phyloP scores from a whole-genome alignment of 2,797 vertebrate species.

The Netta rufina region DNA sequence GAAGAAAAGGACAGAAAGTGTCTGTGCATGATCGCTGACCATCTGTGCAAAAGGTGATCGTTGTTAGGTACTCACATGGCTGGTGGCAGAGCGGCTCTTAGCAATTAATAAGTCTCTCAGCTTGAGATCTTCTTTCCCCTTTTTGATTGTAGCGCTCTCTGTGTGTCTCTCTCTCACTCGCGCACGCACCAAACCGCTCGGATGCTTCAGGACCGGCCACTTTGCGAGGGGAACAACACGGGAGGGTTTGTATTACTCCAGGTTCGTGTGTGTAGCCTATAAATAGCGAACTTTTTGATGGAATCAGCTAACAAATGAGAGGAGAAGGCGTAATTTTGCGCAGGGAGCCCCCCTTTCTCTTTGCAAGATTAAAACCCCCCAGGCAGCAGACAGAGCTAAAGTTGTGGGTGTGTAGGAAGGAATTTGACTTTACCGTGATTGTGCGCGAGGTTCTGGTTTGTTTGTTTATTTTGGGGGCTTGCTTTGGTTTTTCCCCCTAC shows the following conservation, averaged over 20 bases:
- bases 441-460: constrained; percentile 16
- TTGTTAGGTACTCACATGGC: constrained; percentile 80
- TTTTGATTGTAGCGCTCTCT: constrained; percentile 42
- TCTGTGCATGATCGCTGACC: constrained; percentile 38
- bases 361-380: constrained; percentile 63
- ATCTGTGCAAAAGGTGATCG: constrained; percentile 59
- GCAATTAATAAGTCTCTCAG: constrained; percentile 68
- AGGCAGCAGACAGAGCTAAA: constrained; percentile 42
- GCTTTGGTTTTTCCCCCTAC: background rate
- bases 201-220: constrained; percentile 72
- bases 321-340: constrained; percentile 76
- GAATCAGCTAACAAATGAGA: constrained; percentile 81
- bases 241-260: constrained; percentile 72
- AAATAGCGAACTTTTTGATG: constrained; percentile 84
- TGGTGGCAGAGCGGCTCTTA: constrained; percentile 66
- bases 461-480: constrained; percentile 17
- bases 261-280: constrained; percentile 76
- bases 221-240: constrained; percentile 70
- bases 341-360: constrained; percentile 67
- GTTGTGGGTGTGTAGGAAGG: constrained; percentile 35
- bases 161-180: background rate
- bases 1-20: constrained; percentile 27
- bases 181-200: constrained; percentile 18
- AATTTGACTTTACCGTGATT: constrained; percentile 27
- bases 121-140: constrained; percentile 62